These are phyloP conservation scores for Habrosyne pyritoides DNA, from an alignment of 2,888 invertebrate genomes.

Conservation along the genomic window DNA sequence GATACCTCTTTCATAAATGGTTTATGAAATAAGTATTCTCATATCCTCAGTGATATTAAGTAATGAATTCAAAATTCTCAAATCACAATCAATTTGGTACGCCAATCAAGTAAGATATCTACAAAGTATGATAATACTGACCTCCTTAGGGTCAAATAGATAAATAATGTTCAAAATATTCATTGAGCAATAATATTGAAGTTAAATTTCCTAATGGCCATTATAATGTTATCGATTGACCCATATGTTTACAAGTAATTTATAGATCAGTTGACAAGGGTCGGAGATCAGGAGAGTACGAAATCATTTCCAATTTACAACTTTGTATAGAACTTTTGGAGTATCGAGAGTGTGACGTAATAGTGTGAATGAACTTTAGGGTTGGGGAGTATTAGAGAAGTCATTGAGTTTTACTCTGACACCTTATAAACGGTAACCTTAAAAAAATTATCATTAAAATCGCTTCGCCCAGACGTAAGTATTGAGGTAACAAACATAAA, in stretches of 20 bases:
- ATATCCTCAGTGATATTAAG: no score
- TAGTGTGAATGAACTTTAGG: background rate
- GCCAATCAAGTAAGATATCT: background rate
- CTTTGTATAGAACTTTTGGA: background rate
- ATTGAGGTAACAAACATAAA: no score
- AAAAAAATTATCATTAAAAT: no score
- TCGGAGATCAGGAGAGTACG: background rate
- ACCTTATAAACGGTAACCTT: no score
- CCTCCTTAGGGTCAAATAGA: constrained; percentile 1
- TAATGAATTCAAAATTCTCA: background rate
- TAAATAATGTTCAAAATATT: constrained; percentile 22
- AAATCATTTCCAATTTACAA: background rate
- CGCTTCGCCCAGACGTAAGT: no score
- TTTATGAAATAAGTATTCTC: no score
- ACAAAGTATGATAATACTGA: constrained; percentile 1
- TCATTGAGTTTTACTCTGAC: no score
- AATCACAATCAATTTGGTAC: background rate
- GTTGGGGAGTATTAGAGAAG: background rate
- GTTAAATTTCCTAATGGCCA: constrained; percentile 25
- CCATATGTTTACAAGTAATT: constrained; percentile 40
- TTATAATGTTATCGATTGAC: constrained; percentile 30
- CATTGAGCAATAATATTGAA: constrained; percentile 23
- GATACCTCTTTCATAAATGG: no score
- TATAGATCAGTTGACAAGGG: constrained; percentile 23
- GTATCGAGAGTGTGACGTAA: background rate